These are phyloP conservation scores for Caenorhabditis sp. DNA, from an alignment of 2,888 invertebrate genomes.

Conservation along the genomic window DNA sequence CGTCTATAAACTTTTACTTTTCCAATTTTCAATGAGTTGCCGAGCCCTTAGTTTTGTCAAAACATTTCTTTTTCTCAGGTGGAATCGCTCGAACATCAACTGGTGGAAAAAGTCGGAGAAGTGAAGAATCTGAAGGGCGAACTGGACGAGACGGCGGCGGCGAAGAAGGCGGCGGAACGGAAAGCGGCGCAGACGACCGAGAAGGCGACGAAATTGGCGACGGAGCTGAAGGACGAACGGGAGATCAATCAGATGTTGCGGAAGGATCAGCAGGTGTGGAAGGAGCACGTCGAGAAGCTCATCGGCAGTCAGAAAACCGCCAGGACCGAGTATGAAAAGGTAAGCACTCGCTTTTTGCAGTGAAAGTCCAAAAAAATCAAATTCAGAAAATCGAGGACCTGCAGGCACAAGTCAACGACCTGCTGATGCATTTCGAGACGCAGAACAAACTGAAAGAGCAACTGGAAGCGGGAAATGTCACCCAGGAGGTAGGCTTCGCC, in stretches of 20 bases:
- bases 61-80: conserved; percentile 77
- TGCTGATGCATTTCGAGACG: conserved; percentile 97
- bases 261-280: conserved; percentile 85
- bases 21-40: too few species aligned
- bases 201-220: conserved; percentile 82
- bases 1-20: too few species aligned
- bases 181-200: conserved; percentile 85
- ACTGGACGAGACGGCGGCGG: conserved; percentile 52
- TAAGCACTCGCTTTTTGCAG: not conserved
- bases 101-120: conserved; percentile 82
- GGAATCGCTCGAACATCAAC: conserved; percentile 82
- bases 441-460: conserved; percentile 82
- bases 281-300: conserved; percentile 82
- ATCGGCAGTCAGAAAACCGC: conserved; percentile 80
- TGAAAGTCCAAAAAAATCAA: not conserved
- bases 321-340: conserved; percentile 60
- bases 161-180: conserved; percentile 83
- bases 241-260: conserved; percentile 86
- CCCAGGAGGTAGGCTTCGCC: conserved; percentile 43
- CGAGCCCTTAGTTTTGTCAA: too few species aligned
- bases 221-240: conserved; percentile 72
- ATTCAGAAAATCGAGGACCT: conserved; percentile 86
- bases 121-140: conserved; percentile 77
- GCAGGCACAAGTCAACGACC: conserved; percentile 92
- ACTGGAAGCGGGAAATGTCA: conserved; percentile 48